Base-by-base conservation (phyloP, 2,797 vertebrate genomes). In the Galagoides demidoff region DNA sequence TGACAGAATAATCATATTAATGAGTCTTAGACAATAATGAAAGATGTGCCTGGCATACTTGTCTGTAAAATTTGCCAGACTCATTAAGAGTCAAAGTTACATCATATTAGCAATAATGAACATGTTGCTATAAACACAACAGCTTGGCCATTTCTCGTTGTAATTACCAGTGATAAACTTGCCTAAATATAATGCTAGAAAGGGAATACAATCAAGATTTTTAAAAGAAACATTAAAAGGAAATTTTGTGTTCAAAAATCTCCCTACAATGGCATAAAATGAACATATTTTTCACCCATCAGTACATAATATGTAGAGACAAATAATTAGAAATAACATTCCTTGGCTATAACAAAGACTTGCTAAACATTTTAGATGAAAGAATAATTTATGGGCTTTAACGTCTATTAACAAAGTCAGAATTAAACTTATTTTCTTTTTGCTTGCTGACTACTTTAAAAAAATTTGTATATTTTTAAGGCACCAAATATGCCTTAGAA, bases 1-100 rank as follows among this genome's bases (percentile, higher is more conserved):
- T 95, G 70, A 94, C 66, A 96, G 95, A 97, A 96, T 88, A 87
- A 97, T 71, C 76, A 92, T 90, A 93, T 63, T 96, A 89, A 96
- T 95, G 90, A 96, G 27, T 79, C 49, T 87, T 94, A 68, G 66
- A 29, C 29, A 92, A 19, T 66, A 96, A 91, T 89, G 89, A 97
- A 95, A 92, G 27, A 94, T 92, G 25, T 96, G 45, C 39, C 43
- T 89, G 71, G 52, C 84, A 95, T 76, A 78, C 52, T 96, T 92
- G 43, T 93, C 97, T 89, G 10, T 68, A 86, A 73, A 92, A 85
- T 82, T 73, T 95, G 23, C 82, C 81, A 96, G 45, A 95, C 29
- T 94, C 59, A 63, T 92, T 91, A 71, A 83, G 84, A 95, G n/a
- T 92, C 73, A 86, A 78, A 92, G 49, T 64, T 95, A 66, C 11